Conservation (phyloP, 2,888 invertebrate species). For the Coenonympha arcania region DNA sequence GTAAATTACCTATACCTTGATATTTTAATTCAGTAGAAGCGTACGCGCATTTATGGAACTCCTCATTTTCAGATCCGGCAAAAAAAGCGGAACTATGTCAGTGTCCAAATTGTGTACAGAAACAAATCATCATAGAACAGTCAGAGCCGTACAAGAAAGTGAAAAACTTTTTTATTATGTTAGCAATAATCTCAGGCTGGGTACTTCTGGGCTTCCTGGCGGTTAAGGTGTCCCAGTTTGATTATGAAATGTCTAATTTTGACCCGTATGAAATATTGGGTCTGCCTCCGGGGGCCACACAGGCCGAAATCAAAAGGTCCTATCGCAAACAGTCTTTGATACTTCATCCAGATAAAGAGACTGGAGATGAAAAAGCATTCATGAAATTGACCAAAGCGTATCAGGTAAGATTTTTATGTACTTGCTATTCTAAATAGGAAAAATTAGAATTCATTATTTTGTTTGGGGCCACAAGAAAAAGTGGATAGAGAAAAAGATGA, state of each 20-base stretch:
- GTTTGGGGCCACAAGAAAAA: too few relatives aligned
- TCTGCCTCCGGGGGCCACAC: conserved; percentile 88
- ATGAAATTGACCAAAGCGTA: conserved; percentile 96
- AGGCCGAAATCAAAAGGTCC: conserved; percentile 93
- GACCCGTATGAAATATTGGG: conserved; percentile 98
- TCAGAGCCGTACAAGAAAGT: conserved; percentile 91
- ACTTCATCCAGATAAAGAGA: conserved; percentile 98
- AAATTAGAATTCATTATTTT: background rate
- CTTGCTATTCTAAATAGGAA: too few relatives aligned
- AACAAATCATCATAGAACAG: conserved; percentile 84
- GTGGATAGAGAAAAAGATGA: too few relatives aligned
- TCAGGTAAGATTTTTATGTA: conserved; percentile 81
- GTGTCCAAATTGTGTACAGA: conserved; percentile 90
- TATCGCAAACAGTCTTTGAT: conserved; percentile 94
- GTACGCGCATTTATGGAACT: background rate
- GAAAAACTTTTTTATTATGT: conserved; percentile 85
- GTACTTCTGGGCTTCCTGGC: conserved; percentile 83
- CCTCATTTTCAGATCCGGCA: conserved; percentile 78
- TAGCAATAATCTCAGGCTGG: conserved; percentile 88
- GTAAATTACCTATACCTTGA: conserved; percentile 17
- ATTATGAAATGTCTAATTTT: conserved; percentile 98
- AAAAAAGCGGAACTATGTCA: conserved; percentile 86
- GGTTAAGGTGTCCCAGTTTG: conserved; percentile 95
- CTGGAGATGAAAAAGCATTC: conserved; percentile 96
- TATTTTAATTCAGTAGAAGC: conserved; percentile 2